Evolutionary conservation across 1,140 invertebrate species (phyloP), one percentile per base, ranked within the genome.

Genomic region (Dermatophagoides farinae): DNA sequence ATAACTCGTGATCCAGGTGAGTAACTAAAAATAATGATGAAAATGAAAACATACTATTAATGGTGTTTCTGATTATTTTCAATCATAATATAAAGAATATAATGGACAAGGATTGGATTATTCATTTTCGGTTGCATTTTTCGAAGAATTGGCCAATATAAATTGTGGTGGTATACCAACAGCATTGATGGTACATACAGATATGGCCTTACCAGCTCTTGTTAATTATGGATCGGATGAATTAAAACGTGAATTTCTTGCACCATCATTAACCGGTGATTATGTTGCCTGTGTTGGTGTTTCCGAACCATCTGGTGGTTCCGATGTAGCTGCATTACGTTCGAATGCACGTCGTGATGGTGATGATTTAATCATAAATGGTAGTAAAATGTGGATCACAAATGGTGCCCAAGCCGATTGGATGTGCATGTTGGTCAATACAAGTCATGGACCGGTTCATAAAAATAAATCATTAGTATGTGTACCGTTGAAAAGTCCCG

Each of bases 401-500:
- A 79, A 77, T 67, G 77, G 74, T 4, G 63, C 68, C 31, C 75
- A 79, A 66, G 77, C 77, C 8, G 79, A 79, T 67, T 80, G 77
- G 77, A 79, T 80, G 68, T 78, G 77, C 67, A 66, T 80, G 14
- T 65, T 80, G 23, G 77, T 75, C 12, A 80, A 78, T 67, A 80
- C 79, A 6, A 66, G 67, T 14, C 61, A 69, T 37, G 70, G 67
- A 6, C 67, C 69, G 6, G 46, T 67, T 18, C 76, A 81, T 65
- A 66, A 65, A 52, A 79, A 77, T 66, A 81, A 81, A 66, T 79
- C 78, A 23, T 70, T 81, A 1, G 76, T 81, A 38, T 76, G 75
- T 67, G 67, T 81, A 12, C 77, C 77, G n/a, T 72, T 80, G 71
- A 72, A 79, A 47, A 64, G 67, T 18, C 72, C 73, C 66, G 79